These are phyloP conservation scores for Vespertilio murinus DNA, from an alignment of 2,797 vertebrate species.

Conservation along the genomic window DNA sequence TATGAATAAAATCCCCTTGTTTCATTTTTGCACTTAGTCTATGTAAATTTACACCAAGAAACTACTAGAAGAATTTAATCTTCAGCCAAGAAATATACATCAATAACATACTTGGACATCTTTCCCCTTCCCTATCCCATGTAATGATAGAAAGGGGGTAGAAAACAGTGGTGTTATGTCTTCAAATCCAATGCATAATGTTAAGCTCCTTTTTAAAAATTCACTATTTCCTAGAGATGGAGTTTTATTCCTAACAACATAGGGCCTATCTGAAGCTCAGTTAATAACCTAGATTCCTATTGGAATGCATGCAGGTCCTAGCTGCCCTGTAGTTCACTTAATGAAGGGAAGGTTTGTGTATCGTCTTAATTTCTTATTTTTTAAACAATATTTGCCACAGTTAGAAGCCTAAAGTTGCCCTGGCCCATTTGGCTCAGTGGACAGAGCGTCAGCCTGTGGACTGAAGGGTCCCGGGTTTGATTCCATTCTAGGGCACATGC, in stretches of 20 bases:
- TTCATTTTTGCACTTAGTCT: conserved; percentile 3
- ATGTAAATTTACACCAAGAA: conserved; percentile 19
- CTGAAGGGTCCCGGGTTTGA: too few relatives aligned
- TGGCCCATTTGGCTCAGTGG: too few relatives aligned
- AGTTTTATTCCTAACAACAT: background rate
- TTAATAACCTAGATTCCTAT: background rate
- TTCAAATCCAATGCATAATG: background rate
- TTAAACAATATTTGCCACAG: background rate
- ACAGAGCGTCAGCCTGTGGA: too few relatives aligned
- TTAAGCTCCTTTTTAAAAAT: background rate
- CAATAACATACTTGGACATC: background rate
- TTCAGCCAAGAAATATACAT: background rate
- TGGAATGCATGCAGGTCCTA: background rate
- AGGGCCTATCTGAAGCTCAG: background rate
- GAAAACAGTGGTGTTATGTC: background rate
- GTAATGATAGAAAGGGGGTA: background rate
- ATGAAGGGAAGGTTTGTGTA: background rate
- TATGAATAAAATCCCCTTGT: background rate
- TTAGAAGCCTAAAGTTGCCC: background rate
- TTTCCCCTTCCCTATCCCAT: background rate
- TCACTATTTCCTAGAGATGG: background rate
- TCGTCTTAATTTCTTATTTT: conserved; percentile 24
- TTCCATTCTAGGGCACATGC: too few relatives aligned
- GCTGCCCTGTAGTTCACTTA: background rate
- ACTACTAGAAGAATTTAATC: conserved; percentile 3